Percentiles rank a stretch among this genome's conserved stretches.
phyloP scores from a whole-genome alignment of 2,797 vertebrate genomes.

The Uromys caudimaculatus region DNA sequence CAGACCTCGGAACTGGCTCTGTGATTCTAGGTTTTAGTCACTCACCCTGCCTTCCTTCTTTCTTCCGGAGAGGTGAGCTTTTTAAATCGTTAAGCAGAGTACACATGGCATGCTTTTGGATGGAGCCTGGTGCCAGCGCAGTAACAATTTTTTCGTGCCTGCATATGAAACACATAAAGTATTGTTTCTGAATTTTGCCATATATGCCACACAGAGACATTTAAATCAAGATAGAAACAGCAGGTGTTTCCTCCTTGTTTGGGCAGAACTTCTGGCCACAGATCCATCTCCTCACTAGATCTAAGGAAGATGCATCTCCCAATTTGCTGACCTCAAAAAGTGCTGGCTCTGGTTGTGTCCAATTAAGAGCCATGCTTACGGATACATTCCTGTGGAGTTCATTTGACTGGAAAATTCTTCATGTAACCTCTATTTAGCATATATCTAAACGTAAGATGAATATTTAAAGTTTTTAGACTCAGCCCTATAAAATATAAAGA shows the following conservation, averaged over 20 bases:
- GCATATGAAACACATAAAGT: neutral
- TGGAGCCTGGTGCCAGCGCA: neutral
- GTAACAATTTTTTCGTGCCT: neutral
- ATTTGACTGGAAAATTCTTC: constrained; percentile 31
- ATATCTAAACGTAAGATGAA: constrained; percentile 58
- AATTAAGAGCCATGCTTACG: constrained; percentile 1
- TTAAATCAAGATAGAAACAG: neutral
- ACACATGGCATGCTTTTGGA: neutral
- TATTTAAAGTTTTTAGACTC: constrained; percentile 48
- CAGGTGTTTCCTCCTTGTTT: neutral
- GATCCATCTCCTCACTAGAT: neutral
- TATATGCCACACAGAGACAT: constrained; percentile 4
- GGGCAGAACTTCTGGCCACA: neutral
- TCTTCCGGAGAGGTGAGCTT: neutral
- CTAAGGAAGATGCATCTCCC: neutral
- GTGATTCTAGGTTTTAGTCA: neutral
- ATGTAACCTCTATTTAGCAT: constrained; percentile 1
- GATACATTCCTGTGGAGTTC: neutral
- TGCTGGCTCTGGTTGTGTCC: neutral
- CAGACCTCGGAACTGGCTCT: neutral
- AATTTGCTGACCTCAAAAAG: constrained; percentile 2
- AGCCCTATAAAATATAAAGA: constrained; percentile 35
- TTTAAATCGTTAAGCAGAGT: neutral
- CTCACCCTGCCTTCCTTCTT: neutral
- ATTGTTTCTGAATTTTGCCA: neutral